These are phyloP conservation scores for Melanophora roralis DNA, from an alignment of 2,888 invertebrate species.

Conservation along the genomic window DNA sequence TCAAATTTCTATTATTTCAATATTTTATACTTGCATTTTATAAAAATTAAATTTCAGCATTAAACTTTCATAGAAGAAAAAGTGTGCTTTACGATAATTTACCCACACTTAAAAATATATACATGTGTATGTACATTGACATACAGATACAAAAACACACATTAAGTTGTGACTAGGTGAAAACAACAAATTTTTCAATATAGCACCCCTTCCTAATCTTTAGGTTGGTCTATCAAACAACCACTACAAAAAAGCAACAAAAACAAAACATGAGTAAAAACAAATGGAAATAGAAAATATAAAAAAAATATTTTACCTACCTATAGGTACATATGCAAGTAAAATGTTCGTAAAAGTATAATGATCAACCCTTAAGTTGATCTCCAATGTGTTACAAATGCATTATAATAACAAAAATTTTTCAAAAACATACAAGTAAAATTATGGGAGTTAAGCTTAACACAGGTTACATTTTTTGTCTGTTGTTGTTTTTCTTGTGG, in stretches of 20 bases:
- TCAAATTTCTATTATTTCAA: no score
- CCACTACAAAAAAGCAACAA: conserved; percentile 22
- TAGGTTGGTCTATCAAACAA: conserved; percentile 29
- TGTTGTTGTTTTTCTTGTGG: neutral
- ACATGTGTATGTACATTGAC: no score
- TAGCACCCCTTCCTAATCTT: conserved; percentile 14
- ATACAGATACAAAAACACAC: conserved; percentile 5
- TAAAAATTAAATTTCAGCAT: no score
- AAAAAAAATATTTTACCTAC: neutral
- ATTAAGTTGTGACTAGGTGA: neutral
- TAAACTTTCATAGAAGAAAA: no score
- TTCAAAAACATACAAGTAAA: neutral
- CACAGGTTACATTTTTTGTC: conserved; percentile 47
- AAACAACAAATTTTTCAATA: conserved; percentile 38
- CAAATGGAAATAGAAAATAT: neutral
- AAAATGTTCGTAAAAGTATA: neutral
- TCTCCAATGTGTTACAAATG: conserved; percentile 13
- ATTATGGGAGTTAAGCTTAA: conserved; percentile 39
- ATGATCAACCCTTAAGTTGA: conserved; percentile 60
- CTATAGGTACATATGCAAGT: no score
- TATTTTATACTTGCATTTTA: no score
- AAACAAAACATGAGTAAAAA: neutral
- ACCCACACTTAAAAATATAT: conserved; percentile 9
- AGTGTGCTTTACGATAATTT: neutral
- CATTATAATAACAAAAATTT: neutral